A percentile compares a stretch with the other conserved stretches of the same genome.
These are phyloP conservation scores for Hecatera dysodea DNA, from an alignment of 2,888 invertebrate genomes.

Conservation along the genomic window DNA sequence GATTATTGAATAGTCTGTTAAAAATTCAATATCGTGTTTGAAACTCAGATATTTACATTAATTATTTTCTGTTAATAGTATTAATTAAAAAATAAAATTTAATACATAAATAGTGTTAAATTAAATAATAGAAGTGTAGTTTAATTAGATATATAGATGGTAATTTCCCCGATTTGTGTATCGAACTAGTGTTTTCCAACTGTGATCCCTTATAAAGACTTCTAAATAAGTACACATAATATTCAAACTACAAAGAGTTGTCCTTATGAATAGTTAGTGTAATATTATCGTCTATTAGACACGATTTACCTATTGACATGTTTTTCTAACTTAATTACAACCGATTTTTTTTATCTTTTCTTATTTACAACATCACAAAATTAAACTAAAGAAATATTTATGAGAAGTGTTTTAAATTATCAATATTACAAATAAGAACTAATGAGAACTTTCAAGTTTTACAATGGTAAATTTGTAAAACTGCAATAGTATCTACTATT, in stretches of 20 bases:
- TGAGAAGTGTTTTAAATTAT: slow-evolving; percentile 20
- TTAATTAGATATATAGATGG: slow-evolving; percentile 59
- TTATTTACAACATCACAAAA: slow-evolving; percentile 26
- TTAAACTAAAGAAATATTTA: neutral
- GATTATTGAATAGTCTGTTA: slow-evolving; percentile 33
- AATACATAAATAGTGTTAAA: slow-evolving; percentile 48
- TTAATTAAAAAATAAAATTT: slow-evolving; percentile 21
- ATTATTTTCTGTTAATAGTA: slow-evolving; percentile 21
- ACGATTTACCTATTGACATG: slow-evolving; percentile 46
- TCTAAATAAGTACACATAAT: slow-evolving; percentile 85
- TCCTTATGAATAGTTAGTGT: slow-evolving; percentile 72
- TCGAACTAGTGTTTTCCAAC: slow-evolving; percentile 89
- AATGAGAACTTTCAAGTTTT: slow-evolving; percentile 9
- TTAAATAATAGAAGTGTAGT: slow-evolving; percentile 49
- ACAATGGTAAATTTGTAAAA: slow-evolving; percentile 24
- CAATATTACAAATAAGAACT: slow-evolving; percentile 17
- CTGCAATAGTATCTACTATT: slow-evolving; percentile 10
- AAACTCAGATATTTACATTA: slow-evolving; percentile 15
- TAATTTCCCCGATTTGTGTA: slow-evolving; percentile 80
- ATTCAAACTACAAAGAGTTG: slow-evolving; percentile 71
- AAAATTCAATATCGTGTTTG: neutral
- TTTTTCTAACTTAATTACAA: slow-evolving; percentile 36
- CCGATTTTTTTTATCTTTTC: slow-evolving; percentile 35
- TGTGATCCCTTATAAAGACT: slow-evolving; percentile 91
- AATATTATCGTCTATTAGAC: slow-evolving; percentile 60